A percentile compares a stretch with the other conserved stretches of the same genome.
These are phyloP conservation scores for Limnothrissa miodon DNA, from an alignment of 2,113 vertebrate species.

Conservation along the genomic window DNA sequence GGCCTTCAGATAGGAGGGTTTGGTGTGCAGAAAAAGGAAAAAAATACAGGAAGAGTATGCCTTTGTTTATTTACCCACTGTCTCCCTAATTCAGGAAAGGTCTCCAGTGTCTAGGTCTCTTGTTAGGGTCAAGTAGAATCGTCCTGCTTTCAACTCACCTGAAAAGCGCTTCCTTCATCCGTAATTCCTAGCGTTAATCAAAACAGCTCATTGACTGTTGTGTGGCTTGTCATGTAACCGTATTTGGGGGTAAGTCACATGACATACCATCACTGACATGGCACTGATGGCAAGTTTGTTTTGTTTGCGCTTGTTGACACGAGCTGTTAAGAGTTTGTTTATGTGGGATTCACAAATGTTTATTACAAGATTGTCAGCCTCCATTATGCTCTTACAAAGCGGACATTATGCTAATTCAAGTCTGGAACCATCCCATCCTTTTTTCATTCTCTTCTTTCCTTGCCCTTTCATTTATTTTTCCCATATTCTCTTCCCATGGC, in stretches of 20 bases:
- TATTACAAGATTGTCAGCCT: neutral
- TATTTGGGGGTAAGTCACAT: neutral
- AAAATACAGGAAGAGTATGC: too few species aligned
- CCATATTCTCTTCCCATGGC: conserved; percentile 2
- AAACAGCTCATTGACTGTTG: neutral
- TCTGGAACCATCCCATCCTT: neutral
- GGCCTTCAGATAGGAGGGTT: too few species aligned
- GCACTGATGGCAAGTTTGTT: neutral
- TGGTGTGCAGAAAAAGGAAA: too few species aligned
- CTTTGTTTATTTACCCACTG: too few species aligned
- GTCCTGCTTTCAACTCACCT: neutral
- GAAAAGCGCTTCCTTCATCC: neutral
- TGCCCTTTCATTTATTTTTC: neutral
- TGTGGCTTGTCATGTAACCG: neutral
- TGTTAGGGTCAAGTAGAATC: neutral
- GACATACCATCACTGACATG: neutral
- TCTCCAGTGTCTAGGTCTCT: too few species aligned
- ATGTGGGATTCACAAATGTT: neutral
- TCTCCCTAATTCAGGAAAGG: too few species aligned
- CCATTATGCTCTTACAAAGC: neutral
- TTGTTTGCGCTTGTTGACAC: neutral
- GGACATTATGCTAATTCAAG: neutral
- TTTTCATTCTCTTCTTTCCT: neutral
- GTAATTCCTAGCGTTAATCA: neutral
- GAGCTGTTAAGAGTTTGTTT: neutral